Percentiles rank a stretch among this genome's conserved stretches.
These are phyloP conservation scores for Acanthornis magna DNA, from an alignment of 2,797 vertebrate genomes.

Conservation along the genomic window DNA sequence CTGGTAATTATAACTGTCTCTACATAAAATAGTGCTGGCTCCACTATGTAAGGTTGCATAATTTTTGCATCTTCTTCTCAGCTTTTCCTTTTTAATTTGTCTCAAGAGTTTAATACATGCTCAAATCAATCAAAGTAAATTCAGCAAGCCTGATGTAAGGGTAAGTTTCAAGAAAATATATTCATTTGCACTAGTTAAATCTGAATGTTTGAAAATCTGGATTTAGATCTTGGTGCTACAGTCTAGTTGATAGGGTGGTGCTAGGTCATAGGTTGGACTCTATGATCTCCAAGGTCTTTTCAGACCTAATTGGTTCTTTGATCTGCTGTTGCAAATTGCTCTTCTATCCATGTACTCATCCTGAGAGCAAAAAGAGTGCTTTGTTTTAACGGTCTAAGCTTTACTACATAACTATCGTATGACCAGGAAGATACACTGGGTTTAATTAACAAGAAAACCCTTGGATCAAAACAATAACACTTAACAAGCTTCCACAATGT, in stretches of 20 bases:
- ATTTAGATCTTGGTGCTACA: background rate
- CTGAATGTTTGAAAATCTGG: background rate
- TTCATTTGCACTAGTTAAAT: background rate
- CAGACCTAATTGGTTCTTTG: background rate
- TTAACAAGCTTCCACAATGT: background rate
- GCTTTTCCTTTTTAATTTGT: background rate
- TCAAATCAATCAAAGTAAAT: background rate
- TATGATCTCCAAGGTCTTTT: background rate
- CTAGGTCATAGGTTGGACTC: background rate
- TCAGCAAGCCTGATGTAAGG: background rate
- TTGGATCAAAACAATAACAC: background rate
- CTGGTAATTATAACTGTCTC: background rate
- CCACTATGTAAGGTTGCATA: too few relatives aligned
- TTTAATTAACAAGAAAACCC: background rate
- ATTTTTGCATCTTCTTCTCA: background rate
- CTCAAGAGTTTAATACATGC: background rate
- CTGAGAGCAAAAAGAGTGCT: background rate
- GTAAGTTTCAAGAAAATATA: background rate
- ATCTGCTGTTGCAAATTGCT: background rate
- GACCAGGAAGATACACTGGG: background rate
- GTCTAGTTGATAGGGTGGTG: background rate
- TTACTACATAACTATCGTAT: background rate
- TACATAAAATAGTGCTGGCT: background rate
- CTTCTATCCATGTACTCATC: background rate
- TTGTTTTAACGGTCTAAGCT: background rate